Evolutionary conservation across 1,140 invertebrate species (phyloP).

Genomic region (Pomacea maculata): DNA sequence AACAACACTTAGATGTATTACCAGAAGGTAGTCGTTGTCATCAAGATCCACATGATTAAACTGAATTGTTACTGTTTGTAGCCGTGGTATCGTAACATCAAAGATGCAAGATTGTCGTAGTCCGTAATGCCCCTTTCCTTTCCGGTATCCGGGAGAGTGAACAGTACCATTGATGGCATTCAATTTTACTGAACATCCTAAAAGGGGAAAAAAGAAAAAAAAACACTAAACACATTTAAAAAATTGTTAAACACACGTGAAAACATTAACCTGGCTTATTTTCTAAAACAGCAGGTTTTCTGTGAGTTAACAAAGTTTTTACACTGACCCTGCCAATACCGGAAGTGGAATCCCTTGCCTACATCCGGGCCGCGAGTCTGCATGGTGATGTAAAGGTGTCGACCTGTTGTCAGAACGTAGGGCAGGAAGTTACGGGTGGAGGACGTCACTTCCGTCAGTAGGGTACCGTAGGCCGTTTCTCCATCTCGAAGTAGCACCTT

Average conservation of each 20-base stretch:
- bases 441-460: slow-evolving; percentile 9
- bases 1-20: neutral
- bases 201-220: neutral
- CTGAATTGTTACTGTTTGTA: neutral
- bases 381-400: slow-evolving; percentile 10
- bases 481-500: slow-evolving; percentile 6
- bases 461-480: neutral
- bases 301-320: too few relatives aligned
- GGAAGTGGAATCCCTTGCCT: slow-evolving; percentile 12
- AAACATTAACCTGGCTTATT: too few relatives aligned
- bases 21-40: neutral
- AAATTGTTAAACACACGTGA: too few relatives aligned
- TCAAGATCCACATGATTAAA: neutral
- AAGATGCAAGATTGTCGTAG: slow-evolving; percentile 3
- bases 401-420: neutral
- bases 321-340: slow-evolving; percentile 10
- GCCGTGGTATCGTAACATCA: slow-evolving; percentile 4
- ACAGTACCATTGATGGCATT: neutral
- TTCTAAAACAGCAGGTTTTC: too few relatives aligned
- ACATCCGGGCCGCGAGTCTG: neutral
- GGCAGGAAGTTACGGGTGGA: neutral
- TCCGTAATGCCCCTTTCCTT: slow-evolving; percentile 2
- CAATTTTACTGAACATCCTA: slow-evolving; percentile 7
- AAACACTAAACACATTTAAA: too few relatives aligned
- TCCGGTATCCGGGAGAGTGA: slow-evolving; percentile 6